Evolutionary conservation across 1,140 invertebrate species (phyloP).

Genomic region (Drosophila tani): DNA sequence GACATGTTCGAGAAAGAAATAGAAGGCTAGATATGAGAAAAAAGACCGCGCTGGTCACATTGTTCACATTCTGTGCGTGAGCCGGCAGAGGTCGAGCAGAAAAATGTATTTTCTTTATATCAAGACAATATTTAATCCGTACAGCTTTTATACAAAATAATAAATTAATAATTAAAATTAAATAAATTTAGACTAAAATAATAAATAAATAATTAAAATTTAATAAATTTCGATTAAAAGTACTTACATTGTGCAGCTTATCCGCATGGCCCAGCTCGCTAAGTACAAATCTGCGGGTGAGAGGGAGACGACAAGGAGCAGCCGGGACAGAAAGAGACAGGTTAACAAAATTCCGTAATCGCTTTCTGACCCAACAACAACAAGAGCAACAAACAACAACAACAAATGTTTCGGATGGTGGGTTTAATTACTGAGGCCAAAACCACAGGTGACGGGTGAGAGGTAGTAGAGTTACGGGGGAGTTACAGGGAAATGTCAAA

Average conservation of each 20-base stretch:
- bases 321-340: conserved; percentile 20
- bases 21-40: too few relatives aligned
- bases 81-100: too few relatives aligned
- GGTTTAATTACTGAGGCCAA: conserved; percentile 27
- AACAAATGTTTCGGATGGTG: conserved; percentile 32
- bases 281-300: conserved; percentile 86
- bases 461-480: neutral
- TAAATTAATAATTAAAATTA: conserved; percentile 1
- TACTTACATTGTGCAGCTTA: conserved; percentile 87
- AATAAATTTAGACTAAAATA: neutral
- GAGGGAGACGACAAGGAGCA: conserved; percentile 1
- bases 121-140: too few relatives aligned
- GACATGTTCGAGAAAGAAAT: too few relatives aligned
- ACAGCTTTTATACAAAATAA: too few relatives aligned
- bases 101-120: too few relatives aligned
- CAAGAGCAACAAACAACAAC: conserved; percentile 61
- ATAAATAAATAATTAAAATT: neutral
- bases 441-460: conserved; percentile 6
- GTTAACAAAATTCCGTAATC: conserved; percentile 24
- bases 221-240: neutral
- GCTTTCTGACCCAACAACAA: conserved; percentile 44
- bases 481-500: conserved; percentile 4
- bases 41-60: too few relatives aligned
- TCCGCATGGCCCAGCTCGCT: conserved; percentile 87
- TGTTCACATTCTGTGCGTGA: too few relatives aligned